phyloP scores from a whole-genome alignment of 2,113 vertebrate species.

The Thalassarche chlororhynchos region DNA sequence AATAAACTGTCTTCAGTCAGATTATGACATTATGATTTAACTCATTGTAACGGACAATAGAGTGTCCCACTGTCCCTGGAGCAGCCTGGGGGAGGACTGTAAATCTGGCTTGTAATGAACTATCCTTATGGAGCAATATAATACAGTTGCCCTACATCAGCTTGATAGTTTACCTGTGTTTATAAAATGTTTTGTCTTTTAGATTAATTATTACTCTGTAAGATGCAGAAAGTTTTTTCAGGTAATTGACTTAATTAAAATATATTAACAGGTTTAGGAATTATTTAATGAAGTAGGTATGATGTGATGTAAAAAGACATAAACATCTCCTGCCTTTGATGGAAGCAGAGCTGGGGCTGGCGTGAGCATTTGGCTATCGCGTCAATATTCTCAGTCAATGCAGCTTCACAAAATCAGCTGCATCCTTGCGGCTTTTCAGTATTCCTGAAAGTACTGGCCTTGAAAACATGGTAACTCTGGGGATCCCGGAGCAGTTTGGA shows the following conservation, averaged over 20 bases:
- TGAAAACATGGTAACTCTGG: constrained; percentile 22
- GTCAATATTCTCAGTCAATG: background rate
- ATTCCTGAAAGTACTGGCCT: constrained; percentile 43
- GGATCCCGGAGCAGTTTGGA: constrained; percentile 40
- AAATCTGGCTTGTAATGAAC: background rate
- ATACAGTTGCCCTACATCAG: background rate
- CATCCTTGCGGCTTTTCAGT: constrained; percentile 15
- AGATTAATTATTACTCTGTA: background rate
- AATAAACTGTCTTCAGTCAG: background rate
- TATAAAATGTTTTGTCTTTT: background rate
- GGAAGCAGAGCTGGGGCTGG: background rate
- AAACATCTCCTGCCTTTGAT: background rate
- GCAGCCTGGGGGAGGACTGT: background rate
- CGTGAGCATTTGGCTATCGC: fast-evolving
- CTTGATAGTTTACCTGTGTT: background rate
- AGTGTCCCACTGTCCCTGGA: background rate
- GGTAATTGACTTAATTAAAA: background rate
- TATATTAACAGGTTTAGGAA: background rate
- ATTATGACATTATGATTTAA: background rate
- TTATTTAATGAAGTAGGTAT: background rate
- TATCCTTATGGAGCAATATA: background rate
- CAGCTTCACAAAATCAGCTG: background rate
- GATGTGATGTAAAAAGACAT: background rate
- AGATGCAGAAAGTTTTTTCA: background rate
- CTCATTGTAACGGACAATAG: background rate